Conservation (phyloP, 2,797 vertebrate genomes). For the Paedocypris micromegethes region DNA sequence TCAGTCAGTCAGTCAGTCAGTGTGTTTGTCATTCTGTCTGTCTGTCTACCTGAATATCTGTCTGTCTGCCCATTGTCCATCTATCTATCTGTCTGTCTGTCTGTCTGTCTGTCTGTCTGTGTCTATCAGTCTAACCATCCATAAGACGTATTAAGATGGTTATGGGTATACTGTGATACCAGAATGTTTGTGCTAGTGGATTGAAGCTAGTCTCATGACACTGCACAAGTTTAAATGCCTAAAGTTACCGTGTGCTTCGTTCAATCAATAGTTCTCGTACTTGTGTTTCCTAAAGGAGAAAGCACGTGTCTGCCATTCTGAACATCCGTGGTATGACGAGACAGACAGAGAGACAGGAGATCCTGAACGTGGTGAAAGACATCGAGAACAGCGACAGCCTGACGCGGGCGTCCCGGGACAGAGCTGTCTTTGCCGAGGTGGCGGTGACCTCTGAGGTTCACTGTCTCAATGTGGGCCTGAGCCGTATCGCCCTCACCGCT, state of each 20-base stretch:
- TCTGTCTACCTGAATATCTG: too few relatives aligned
- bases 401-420: slow-evolving; percentile 56
- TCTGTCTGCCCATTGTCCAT: too few relatives aligned
- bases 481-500: slow-evolving; percentile 68
- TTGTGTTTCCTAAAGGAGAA: slow-evolving; percentile 61
- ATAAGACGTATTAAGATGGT: too few relatives aligned
- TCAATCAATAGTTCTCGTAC: neutral
- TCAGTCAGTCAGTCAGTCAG: too few relatives aligned
- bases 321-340: slow-evolving; percentile 79
- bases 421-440: slow-evolving; percentile 77
- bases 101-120: too few relatives aligned
- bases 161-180: too few relatives aligned
- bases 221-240: neutral
- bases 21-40: too few relatives aligned
- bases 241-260: neutral
- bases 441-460: slow-evolving; percentile 74
- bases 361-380: slow-evolving; percentile 80
- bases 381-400: slow-evolving; percentile 64
- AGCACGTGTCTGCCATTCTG: slow-evolving; percentile 81
- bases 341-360: slow-evolving; percentile 74
- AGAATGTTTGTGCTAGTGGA: too few relatives aligned
- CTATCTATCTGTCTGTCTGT: too few relatives aligned
- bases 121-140: too few relatives aligned
- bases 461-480: slow-evolving; percentile 72
- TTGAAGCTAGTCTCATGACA: too few relatives aligned